Evolutionary conservation across 2,888 invertebrate genomes (phyloP).

Genomic region (Neoaliturus tenellus): DNA sequence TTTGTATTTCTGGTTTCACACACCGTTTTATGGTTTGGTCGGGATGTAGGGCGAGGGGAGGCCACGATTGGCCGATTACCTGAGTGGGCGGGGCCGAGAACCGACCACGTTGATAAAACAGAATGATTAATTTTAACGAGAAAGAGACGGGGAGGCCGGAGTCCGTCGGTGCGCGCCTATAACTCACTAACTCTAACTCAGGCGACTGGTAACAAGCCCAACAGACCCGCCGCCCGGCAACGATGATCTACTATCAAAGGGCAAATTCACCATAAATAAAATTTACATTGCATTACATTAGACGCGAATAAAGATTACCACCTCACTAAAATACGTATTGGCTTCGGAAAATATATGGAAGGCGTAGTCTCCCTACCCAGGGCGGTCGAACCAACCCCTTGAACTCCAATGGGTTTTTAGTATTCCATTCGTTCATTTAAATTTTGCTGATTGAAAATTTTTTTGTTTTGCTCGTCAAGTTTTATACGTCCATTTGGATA

Average conservation of each 20-base stretch:
- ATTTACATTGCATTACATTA: slow-evolving; percentile 40
- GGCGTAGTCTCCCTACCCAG: neutral
- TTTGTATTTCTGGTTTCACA: slow-evolving; percentile 44
- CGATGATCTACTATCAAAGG: slow-evolving; percentile 41
- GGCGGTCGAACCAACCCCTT: neutral
- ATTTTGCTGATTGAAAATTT: no score
- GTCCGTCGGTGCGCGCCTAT: neutral
- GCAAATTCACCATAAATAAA: slow-evolving; percentile 41
- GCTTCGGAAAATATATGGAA: slow-evolving; percentile 7
- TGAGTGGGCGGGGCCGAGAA: slow-evolving; percentile 13
- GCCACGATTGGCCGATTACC: slow-evolving; percentile 37
- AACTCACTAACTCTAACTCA: neutral
- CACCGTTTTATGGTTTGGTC: slow-evolving; percentile 10
- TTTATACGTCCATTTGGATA: no score
- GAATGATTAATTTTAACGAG: slow-evolving; percentile 52
- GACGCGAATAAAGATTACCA: neutral
- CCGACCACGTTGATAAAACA: slow-evolving; percentile 47
- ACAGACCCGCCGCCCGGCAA: neutral
- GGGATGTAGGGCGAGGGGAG: slow-evolving; percentile 24
- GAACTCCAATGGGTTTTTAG: no score
- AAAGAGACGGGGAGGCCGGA: slow-evolving; percentile 30
- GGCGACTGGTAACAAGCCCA: neutral
- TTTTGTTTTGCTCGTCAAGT: no score
- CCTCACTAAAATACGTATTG: slow-evolving; percentile 9
- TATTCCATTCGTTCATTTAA: no score